Percentiles rank a stretch among this genome's conserved stretches.
phyloP scores from a whole-genome alignment of 2,113 vertebrate genomes.

The Etheostoma spectabile region DNA sequence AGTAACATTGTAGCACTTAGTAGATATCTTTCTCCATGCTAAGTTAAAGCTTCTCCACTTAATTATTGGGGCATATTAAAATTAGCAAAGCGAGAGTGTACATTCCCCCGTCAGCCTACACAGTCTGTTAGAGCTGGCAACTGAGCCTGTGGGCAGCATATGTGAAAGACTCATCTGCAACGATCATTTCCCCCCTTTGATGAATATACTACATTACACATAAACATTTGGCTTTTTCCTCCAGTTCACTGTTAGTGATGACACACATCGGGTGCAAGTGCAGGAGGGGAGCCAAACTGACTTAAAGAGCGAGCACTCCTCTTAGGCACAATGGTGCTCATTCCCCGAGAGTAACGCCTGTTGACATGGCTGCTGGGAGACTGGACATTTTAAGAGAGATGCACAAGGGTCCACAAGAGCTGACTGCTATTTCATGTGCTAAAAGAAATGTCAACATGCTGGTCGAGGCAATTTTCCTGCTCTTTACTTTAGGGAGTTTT shows the following conservation, averaged over 20 bases:
- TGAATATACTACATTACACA: constrained; percentile 52
- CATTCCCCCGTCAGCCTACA: constrained; percentile 48
- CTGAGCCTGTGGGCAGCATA: constrained; percentile 66
- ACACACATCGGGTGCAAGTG: constrained; percentile 35
- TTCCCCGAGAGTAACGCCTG: constrained; percentile 61
- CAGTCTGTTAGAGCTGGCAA: constrained; percentile 56
- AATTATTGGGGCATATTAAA: constrained; percentile 68
- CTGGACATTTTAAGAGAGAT: constrained; percentile 30
- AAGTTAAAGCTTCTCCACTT: constrained; percentile 54
- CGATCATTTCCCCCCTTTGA: constrained; percentile 43
- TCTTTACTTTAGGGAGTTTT: constrained; percentile 32
- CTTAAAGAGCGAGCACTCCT: constrained; percentile 19
- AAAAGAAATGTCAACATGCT: constrained; percentile 61
- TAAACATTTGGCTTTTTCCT: constrained; percentile 45
- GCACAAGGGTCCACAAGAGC: constrained; percentile 20
- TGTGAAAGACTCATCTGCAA: constrained; percentile 64
- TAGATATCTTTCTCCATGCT: constrained; percentile 39
- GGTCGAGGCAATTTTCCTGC: constrained; percentile 10
- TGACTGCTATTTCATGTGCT: constrained; percentile 41
- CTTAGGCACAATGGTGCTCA: constrained; percentile 40
- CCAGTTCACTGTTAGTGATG: constrained; percentile 6
- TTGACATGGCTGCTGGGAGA: constrained; percentile 66
- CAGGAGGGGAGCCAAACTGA: not conserved
- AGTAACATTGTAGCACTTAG: constrained; percentile 22
- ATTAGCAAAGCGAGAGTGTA: constrained; percentile 48